Percentiles rank a stretch among this genome's conserved stretches.
phyloP scores from a whole-genome alignment of 2,888 invertebrate genomes.

The Incurvaria masculella region DNA sequence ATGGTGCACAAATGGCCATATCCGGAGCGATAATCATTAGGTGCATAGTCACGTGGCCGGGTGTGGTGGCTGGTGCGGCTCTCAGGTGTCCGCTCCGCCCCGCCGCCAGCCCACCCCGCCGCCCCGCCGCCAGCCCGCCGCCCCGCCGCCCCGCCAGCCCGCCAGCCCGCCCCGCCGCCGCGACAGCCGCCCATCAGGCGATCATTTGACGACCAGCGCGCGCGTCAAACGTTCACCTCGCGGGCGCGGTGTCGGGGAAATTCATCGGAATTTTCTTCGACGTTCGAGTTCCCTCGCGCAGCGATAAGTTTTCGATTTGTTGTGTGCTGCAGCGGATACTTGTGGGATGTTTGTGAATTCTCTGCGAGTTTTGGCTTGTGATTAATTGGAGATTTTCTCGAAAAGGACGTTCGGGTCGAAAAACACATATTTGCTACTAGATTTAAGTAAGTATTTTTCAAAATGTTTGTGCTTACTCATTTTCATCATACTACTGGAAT shows the following conservation, averaged over 20 bases:
- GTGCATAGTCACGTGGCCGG: slow-evolving; percentile 21
- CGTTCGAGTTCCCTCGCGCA: neutral
- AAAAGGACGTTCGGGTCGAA: neutral
- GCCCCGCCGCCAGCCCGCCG: slow-evolving; percentile 27
- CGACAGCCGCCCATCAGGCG: slow-evolving; percentile 28
- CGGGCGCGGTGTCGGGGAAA: neutral
- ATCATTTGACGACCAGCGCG: slow-evolving; percentile 27
- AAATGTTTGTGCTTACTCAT: too few relatives aligned
- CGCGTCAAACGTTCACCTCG: slow-evolving; percentile 28
- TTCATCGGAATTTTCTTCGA: neutral
- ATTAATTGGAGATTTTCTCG: slow-evolving; percentile 15
- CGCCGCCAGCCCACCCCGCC: slow-evolving; percentile 21
- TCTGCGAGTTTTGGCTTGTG: slow-evolving; percentile 30
- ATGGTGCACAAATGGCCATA: slow-evolving; percentile 2
- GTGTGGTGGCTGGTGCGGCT: slow-evolving; percentile 16
- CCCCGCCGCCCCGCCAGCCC: slow-evolving; percentile 34
- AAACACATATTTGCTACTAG: neutral
- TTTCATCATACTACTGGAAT: too few relatives aligned
- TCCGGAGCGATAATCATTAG: slow-evolving; percentile 1
- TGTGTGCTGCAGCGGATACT: slow-evolving; percentile 17
- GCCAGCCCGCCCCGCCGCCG: slow-evolving; percentile 29
- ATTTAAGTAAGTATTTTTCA: neutral
- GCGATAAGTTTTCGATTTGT: neutral
- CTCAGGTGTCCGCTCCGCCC: slow-evolving; percentile 16
- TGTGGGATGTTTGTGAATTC: slow-evolving; percentile 49